Evolutionary conservation across 1,140 invertebrate species (phyloP).

Genomic region (Lepidurus apus): DNA sequence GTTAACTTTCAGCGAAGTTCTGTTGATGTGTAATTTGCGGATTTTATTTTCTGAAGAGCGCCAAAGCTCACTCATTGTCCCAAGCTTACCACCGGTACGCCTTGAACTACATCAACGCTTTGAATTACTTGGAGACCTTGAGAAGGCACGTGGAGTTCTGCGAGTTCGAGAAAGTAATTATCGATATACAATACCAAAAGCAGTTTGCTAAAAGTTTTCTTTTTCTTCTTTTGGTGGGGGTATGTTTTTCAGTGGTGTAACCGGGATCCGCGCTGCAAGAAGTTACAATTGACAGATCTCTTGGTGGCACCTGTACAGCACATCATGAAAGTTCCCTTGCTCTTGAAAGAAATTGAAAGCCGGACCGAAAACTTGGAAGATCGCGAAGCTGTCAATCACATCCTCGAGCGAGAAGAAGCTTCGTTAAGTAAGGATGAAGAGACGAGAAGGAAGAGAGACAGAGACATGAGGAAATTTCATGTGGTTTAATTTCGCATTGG

Average conservation of each 20-base stretch:
- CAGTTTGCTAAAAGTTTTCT: not conserved
- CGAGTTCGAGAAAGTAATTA: slow-evolving; percentile 58
- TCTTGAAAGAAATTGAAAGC: slow-evolving; percentile 56
- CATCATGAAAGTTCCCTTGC: slow-evolving; percentile 62
- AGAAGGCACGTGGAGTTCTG: slow-evolving; percentile 54
- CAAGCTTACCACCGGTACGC: slow-evolving; percentile 58
- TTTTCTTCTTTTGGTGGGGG: not conserved
- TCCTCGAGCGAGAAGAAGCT: slow-evolving; percentile 57
- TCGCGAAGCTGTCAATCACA: slow-evolving; percentile 51
- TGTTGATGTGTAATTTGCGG: not conserved
- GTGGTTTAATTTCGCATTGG: not conserved
- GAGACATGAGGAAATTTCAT: not conserved
- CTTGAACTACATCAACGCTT: slow-evolving; percentile 58
- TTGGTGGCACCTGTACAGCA: slow-evolving; percentile 63
- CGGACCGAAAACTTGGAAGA: slow-evolving; percentile 54
- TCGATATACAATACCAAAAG: not conserved
- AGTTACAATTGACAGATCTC: slow-evolving; percentile 60
- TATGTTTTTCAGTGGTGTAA: slow-evolving; percentile 52
- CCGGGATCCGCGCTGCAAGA: slow-evolving; percentile 56
- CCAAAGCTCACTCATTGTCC: slow-evolving; percentile 46
- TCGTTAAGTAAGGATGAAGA: slow-evolving; percentile 53
- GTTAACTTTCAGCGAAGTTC: slow-evolving; percentile 2
- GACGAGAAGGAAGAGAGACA: slow-evolving; percentile 8
- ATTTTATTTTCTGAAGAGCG: slow-evolving; percentile 40
- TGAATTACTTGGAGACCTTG: slow-evolving; percentile 57